Conservation (phyloP, 2,888 invertebrate genomes). For the Encarsia formosa region DNA sequence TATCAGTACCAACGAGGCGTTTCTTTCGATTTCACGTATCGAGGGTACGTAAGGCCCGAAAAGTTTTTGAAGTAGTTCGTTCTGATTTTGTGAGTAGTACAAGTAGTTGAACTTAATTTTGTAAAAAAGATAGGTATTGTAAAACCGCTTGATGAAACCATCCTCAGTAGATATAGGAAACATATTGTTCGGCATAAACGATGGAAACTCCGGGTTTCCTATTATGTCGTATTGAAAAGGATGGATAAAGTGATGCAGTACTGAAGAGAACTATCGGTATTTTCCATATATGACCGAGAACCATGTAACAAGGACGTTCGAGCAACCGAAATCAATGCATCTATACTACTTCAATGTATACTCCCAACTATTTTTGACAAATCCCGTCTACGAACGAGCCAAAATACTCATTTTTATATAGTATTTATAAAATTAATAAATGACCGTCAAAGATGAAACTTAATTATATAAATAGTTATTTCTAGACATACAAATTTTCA, state of each 20-base stretch:
- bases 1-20: conserved; percentile 52
- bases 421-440: too few species aligned
- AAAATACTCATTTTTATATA: too few species aligned
- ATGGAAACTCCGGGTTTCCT: conserved; percentile 33
- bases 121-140: conserved; percentile 31
- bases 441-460: too few species aligned
- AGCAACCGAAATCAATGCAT: background rate
- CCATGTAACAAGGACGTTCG: conserved; percentile 9
- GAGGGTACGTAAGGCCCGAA: conserved; percentile 43
- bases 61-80: conserved; percentile 31
- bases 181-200: conserved; percentile 31
- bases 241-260: conserved; percentile 31
- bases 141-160: conserved; percentile 29
- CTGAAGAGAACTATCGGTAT: conserved; percentile 31
- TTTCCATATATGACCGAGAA: conserved; percentile 32
- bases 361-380: too few species aligned
- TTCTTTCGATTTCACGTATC: conserved; percentile 50
- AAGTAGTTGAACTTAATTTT: conserved; percentile 30
- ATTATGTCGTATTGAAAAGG: conserved; percentile 33
- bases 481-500: too few species aligned
- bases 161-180: conserved; percentile 29
- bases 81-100: conserved; percentile 31
- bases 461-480: too few species aligned
- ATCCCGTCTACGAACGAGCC: too few species aligned
- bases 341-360: too few species aligned